These are phyloP conservation scores for Drosophila mauritiana DNA, from an alignment of 1,140 invertebrate species.

Conservation along the genomic window DNA sequence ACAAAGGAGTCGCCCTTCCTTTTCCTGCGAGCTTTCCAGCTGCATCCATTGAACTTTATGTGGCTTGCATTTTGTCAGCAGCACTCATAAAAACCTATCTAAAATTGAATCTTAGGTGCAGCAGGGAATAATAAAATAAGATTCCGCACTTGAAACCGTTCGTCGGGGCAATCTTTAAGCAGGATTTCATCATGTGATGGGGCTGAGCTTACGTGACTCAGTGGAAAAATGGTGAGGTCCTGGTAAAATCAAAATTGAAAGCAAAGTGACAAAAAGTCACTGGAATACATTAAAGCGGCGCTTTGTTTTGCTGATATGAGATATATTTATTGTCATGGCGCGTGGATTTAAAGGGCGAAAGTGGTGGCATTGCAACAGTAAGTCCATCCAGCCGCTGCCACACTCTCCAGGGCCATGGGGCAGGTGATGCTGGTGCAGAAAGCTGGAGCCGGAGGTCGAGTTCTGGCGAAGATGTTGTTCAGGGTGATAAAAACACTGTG, in stretches of 20 bases:
- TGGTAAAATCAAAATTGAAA: no score
- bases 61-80: slow-evolving; percentile 72
- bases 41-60: slow-evolving; percentile 56
- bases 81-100: slow-evolving; percentile 67
- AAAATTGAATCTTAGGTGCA: slow-evolving; percentile 75
- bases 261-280: not conserved
- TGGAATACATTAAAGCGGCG: not conserved
- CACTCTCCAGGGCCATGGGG: slow-evolving; percentile 25
- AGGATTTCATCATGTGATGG: slow-evolving; percentile 9
- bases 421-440: slow-evolving; percentile 27
- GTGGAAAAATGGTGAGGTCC: not conserved
- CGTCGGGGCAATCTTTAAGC: slow-evolving; percentile 28
- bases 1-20: slow-evolving; percentile 48
- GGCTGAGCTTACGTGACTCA: slow-evolving; percentile 3
- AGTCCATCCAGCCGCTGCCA: slow-evolving; percentile 35
- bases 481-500: slow-evolving; percentile 43
- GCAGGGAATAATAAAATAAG: slow-evolving; percentile 40
- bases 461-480: slow-evolving; percentile 41
- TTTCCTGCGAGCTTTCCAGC: slow-evolving; percentile 12
- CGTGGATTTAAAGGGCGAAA: slow-evolving; percentile 8
- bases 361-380: slow-evolving; percentile 48
- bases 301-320: not conserved
- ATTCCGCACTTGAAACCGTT: slow-evolving; percentile 57
- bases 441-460: slow-evolving; percentile 7
- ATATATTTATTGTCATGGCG: not conserved